Conservation (phyloP, 1,140 invertebrate genomes). For the Solenopsis fugax region DNA sequence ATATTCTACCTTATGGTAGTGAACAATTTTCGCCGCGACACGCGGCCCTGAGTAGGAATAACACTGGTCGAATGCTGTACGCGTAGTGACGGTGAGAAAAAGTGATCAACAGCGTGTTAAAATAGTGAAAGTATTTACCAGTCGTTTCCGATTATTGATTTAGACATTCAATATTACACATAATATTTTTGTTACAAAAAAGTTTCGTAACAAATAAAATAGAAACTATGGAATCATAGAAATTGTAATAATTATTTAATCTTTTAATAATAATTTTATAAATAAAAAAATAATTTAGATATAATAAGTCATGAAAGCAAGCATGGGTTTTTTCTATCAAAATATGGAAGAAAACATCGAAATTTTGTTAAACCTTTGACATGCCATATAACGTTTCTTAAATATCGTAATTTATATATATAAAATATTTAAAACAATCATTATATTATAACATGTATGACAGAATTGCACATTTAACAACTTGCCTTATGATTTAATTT, state of each 20-base stretch:
- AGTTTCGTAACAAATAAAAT: neutral
- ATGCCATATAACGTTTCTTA: neutral
- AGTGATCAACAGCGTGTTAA: conserved; percentile 19
- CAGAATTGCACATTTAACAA: conserved; percentile 59
- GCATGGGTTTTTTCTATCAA: neutral
- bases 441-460: conserved; percentile 8
- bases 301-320: neutral
- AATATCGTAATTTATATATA: neutral
- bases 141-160: conserved; percentile 8
- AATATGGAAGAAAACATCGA: neutral
- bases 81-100: neutral
- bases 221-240: neutral
- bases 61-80: conserved; percentile 27
- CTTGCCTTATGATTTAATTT: neutral
- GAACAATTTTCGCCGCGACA: conserved; percentile 12
- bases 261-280: conserved; percentile 1
- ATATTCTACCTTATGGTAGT: conserved; percentile 41
- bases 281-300: neutral
- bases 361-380: neutral
- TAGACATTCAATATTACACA: neutral
- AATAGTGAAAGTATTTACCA: conserved; percentile 48
- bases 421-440: too few relatives aligned
- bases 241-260: conserved; percentile 32
- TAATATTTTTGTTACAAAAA: neutral
- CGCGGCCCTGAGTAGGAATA: conserved; percentile 14